These are phyloP conservation scores for western clawed frog (Xenopus tropicalis) DNA, from an alignment of 2,113 vertebrate genomes.

Conservation along the genomic window UCB_Xtro_10.0 CM004445.2:111695001-111695500, in stretches of 20 bases:
- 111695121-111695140: conserved; percentile 48
- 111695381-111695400: too few relatives aligned
- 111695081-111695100: not conserved
- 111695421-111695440: not conserved
- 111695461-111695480: not conserved
- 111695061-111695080: not conserved
- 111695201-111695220: not conserved
- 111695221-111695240: not conserved
- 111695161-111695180: conserved; percentile 45
- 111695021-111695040: too few relatives aligned
- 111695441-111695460: not conserved
- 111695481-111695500: too few relatives aligned
- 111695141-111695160: conserved; percentile 53
- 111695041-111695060: too few relatives aligned
- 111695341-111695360: conserved; percentile 14
- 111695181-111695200: conserved; percentile 45
- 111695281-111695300: conserved; percentile 11
- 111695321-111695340: conserved; percentile 1
- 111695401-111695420: conserved; percentile 11
- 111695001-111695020: too few relatives aligned
- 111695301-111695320: conserved; percentile 37
- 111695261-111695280: conserved; percentile 12
- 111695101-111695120: not conserved
- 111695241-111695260: not conserved
- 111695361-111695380: not conserved